Evolutionary conservation across 2,113 vertebrate species (phyloP).

Genomic region (Emydocephalus ijimae): DNA sequence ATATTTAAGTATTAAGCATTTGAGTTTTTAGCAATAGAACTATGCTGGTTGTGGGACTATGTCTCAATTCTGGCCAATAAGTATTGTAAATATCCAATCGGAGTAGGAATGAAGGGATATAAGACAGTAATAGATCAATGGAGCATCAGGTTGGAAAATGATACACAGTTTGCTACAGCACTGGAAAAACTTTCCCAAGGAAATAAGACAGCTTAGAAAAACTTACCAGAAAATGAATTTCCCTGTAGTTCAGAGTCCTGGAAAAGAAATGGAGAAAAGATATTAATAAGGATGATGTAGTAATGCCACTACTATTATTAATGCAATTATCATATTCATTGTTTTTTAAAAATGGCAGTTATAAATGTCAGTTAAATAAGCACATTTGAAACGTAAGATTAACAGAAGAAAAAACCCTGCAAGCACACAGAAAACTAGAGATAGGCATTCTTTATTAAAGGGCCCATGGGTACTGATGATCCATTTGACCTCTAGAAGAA

Average conservation of each 20-base stretch:
- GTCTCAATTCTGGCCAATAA: not conserved
- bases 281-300: not conserved
- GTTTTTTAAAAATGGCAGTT: not conserved
- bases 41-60: not conserved
- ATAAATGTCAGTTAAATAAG: not conserved
- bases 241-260: not conserved
- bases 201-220: not conserved
- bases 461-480: not conserved
- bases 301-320: not conserved
- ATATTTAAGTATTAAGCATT: not conserved
- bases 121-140: not conserved
- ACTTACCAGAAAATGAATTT: conserved; percentile 22
- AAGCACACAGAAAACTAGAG: not conserved
- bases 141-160: not conserved
- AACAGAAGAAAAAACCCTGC: not conserved
- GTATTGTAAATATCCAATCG: not conserved
- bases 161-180: not conserved
- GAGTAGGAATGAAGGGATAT: not conserved
- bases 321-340: not conserved
- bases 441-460: not conserved
- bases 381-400: not conserved
- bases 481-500: not conserved
- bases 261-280: not conserved
- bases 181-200: not conserved
- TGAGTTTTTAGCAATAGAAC: not conserved